These are phyloP conservation scores for Rhingia campestris DNA, from an alignment of 2,888 invertebrate species.

Conservation along the genomic window DNA sequence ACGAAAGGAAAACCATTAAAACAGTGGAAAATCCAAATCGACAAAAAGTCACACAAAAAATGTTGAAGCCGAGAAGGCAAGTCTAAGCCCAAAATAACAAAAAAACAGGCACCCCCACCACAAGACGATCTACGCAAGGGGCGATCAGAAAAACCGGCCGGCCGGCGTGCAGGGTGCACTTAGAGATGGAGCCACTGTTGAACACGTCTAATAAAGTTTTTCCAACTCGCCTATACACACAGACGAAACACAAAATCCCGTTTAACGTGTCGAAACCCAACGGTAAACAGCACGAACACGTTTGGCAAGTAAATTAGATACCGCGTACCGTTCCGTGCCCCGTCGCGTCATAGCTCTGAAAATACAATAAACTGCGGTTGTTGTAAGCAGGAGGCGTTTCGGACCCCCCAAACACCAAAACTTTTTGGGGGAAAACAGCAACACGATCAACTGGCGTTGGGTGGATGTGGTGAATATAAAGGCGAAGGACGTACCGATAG, in stretches of 20 bases:
- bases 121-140: constrained; percentile 21
- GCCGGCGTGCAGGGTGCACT: constrained; percentile 19
- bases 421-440: constrained; percentile 5
- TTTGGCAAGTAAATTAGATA: constrained; percentile 62
- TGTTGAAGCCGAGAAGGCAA: neutral
- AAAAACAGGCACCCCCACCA: neutral
- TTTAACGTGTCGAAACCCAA: constrained; percentile 69
- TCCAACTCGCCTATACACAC: neutral
- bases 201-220: constrained; percentile 41
- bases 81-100: neutral
- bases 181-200: constrained; percentile 42
- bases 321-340: neutral
- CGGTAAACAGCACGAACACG: constrained; percentile 67
- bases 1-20: constrained; percentile 62
- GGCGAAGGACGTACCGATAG: constrained; percentile 61
- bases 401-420: neutral
- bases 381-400: neutral
- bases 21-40: constrained; percentile 28
- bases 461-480: constrained; percentile 10
- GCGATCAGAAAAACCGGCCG: constrained; percentile 31
- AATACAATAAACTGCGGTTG: neutral
- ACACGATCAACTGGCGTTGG: constrained; percentile 16
- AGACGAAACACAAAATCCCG: constrained; percentile 56
- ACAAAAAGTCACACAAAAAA: constrained; percentile 9
- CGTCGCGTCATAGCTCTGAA: neutral